phyloP scores from a whole-genome alignment of 2,797 vertebrate genomes.

The Dipus sagitta region DNA sequence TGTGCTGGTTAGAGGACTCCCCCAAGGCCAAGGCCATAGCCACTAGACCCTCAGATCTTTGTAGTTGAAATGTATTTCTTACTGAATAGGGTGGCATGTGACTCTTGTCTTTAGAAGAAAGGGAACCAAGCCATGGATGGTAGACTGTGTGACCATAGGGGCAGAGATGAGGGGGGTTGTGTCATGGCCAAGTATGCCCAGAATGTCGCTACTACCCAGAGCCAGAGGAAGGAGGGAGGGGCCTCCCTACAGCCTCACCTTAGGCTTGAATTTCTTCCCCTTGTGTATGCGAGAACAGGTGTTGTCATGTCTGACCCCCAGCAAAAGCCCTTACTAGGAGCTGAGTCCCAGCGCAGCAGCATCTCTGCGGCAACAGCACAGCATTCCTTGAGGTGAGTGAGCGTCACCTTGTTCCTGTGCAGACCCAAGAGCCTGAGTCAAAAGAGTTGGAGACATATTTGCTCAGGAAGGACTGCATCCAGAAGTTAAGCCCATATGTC shows the following conservation, averaged over 20 bases:
- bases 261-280: background rate
- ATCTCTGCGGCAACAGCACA: too few relatives aligned
- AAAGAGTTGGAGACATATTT: rapidly evolving
- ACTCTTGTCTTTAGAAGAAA: background rate
- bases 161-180: background rate
- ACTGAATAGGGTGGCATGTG: background rate
- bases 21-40: background rate
- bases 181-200: too few relatives aligned
- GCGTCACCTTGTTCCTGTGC: rapidly evolving
- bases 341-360: too few relatives aligned
- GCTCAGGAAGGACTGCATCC: too few relatives aligned
- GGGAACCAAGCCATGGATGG: background rate
- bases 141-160: rapidly evolving
- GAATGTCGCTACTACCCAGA: background rate
- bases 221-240: background rate
- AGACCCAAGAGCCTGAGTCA: background rate
- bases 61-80: background rate
- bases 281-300: background rate
- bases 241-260: too few relatives aligned
- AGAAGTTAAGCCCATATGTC: too few relatives aligned
- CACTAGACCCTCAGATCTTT: background rate
- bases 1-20: background rate
- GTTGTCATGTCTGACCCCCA: rapidly evolving
- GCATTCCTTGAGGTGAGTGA: rapidly evolving
- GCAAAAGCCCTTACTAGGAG: background rate